Percentiles rank a stretch among this genome's conserved stretches.
Conservation (phyloP, 2,113 vertebrate genomes). For the Sciurus niger region DNA sequence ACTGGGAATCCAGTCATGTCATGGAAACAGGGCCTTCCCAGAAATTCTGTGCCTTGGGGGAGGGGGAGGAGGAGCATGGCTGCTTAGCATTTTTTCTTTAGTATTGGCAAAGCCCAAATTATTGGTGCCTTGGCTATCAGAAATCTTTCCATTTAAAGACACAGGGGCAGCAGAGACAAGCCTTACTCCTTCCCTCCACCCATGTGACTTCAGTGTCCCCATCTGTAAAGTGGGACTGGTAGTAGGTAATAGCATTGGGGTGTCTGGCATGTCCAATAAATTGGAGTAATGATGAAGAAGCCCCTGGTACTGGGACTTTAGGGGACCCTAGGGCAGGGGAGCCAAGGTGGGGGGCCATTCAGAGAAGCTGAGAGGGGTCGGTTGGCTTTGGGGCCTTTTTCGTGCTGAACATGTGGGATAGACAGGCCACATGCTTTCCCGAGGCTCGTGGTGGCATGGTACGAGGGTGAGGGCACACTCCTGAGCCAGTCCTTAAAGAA, state of each 20-base stretch:
- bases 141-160: slow-evolving; percentile 64
- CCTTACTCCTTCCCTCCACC: not conserved
- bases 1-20: slow-evolving; percentile 76
- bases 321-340: not conserved
- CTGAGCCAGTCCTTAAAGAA: not conserved
- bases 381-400: not conserved
- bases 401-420: not conserved
- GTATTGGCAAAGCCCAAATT: not conserved
- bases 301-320: not conserved
- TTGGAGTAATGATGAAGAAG: not conserved
- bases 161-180: not conserved
- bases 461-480: not conserved
- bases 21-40: slow-evolving; percentile 79
- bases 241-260: not conserved
- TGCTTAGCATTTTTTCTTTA: slow-evolving; percentile 46
- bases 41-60: slow-evolving; percentile 68
- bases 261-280: not conserved
- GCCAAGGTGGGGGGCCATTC: not conserved
- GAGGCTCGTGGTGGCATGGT: not conserved
- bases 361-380: not conserved
- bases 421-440: not conserved
- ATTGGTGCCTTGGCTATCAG: slow-evolving; percentile 5
- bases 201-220: not conserved
- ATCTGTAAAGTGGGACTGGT: not conserved
- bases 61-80: slow-evolving; percentile 6